These are phyloP conservation scores for Psittacula derbiana DNA, from an alignment of 2,797 vertebrate genomes.

Conservation along the genomic window DNA sequence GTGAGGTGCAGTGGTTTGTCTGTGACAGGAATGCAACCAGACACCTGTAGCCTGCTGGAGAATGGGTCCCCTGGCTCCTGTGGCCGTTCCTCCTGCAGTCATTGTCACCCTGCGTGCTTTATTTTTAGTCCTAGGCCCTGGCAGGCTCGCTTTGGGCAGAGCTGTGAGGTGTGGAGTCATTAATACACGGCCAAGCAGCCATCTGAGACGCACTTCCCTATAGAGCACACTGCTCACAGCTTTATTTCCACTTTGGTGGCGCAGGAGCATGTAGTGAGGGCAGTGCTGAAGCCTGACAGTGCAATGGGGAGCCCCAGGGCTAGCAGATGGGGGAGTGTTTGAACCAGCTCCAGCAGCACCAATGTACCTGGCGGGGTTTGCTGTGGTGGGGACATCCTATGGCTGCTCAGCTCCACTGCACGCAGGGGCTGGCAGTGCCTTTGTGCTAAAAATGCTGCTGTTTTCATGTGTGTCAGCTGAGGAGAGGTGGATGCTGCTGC, in stretches of 20 bases:
- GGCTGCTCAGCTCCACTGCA: constrained; percentile 31
- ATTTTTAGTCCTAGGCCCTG: neutral
- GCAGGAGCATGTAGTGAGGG: rapidly evolving
- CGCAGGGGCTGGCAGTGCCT: neutral
- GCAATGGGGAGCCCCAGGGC: neutral
- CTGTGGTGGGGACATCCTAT: constrained; percentile 49
- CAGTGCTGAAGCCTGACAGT: neutral
- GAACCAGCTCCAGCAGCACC: neutral
- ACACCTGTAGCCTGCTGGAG: neutral
- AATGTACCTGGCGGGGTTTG: neutral
- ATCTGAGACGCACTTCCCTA: neutral
- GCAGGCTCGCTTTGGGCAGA: neutral
- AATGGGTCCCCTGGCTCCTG: neutral
- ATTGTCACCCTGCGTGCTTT: neutral
- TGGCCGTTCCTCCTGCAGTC: neutral
- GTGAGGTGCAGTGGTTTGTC: neutral
- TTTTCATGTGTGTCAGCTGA: neutral
- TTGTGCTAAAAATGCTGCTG: neutral
- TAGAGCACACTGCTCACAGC: neutral
- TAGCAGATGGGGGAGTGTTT: neutral
- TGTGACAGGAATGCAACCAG: neutral
- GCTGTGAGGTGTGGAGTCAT: neutral
- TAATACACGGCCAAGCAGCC: neutral
- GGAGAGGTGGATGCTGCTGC: neutral
- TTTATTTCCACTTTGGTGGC: neutral